Conservation (phyloP, 2,888 invertebrate genomes). For the Malacosoma neustria region DNA sequence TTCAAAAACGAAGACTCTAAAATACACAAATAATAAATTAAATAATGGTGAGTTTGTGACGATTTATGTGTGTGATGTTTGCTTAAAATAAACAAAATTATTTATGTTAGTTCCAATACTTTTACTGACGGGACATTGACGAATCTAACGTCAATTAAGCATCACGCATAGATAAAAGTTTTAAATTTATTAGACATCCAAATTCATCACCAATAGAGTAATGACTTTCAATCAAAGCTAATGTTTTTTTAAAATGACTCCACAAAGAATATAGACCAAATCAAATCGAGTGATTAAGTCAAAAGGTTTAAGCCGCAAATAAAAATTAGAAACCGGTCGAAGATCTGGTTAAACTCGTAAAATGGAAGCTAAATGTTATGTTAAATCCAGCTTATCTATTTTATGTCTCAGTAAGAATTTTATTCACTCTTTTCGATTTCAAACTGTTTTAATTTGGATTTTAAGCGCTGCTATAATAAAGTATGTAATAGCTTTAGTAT, state of each 20-base stretch:
- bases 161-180: too few species aligned
- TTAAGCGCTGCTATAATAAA: constrained; percentile 27
- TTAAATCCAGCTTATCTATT: constrained; percentile 42
- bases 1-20: too few species aligned
- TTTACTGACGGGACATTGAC: too few species aligned
- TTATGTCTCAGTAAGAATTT: constrained; percentile 40
- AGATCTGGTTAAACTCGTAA: constrained; percentile 32
- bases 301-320: constrained; percentile 38
- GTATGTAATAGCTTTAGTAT: constrained; percentile 14
- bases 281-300: constrained; percentile 45
- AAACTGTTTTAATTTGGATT: constrained; percentile 27
- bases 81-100: too few species aligned
- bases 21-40: too few species aligned
- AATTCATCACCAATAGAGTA: constrained; percentile 4
- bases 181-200: neutral
- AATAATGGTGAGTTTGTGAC: too few species aligned
- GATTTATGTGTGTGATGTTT: too few species aligned
- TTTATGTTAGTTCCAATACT: too few species aligned
- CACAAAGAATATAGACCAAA: constrained; percentile 27
- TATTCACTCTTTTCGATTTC: constrained; percentile 16
- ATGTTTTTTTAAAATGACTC: constrained; percentile 21
- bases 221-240: constrained; percentile 18
- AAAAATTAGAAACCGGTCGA: constrained; percentile 42
- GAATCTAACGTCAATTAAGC: too few species aligned
- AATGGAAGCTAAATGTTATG: constrained; percentile 33